Conservation (phyloP, 2,888 invertebrate species). For the Phragmatobia fuliginosa region DNA sequence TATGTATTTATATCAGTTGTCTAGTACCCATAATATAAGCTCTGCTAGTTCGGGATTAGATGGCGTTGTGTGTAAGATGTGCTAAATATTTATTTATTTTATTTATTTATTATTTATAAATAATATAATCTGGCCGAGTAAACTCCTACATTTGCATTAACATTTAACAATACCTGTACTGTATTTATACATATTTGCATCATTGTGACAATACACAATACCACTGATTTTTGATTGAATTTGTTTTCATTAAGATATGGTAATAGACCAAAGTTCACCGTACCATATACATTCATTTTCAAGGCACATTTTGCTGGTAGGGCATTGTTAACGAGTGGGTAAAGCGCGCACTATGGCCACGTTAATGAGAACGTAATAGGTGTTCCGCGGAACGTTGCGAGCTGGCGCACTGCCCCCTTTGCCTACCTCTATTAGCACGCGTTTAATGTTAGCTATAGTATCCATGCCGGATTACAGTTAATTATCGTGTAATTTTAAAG, state of each 20-base stretch:
- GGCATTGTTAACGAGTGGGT: constrained; percentile 74
- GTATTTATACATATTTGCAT: neutral
- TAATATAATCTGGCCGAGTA: too few species aligned
- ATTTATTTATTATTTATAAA: too few species aligned
- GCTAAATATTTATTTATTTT: too few species aligned
- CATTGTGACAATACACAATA: neutral
- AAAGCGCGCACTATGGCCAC: constrained; percentile 69
- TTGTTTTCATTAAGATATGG: constrained; percentile 5
- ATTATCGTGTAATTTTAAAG: constrained; percentile 56
- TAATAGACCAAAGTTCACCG: constrained; percentile 17
- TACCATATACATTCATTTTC: constrained; percentile 69
- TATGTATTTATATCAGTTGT: too few species aligned
- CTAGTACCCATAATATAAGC: too few species aligned
- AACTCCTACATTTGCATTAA: too few species aligned
- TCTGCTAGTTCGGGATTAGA: too few species aligned
- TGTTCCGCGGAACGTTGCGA: constrained; percentile 66
- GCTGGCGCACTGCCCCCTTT: constrained; percentile 61
- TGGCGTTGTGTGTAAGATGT: too few species aligned
- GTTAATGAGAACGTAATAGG: constrained; percentile 79
- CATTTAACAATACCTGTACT: too few species aligned
- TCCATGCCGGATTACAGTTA: constrained; percentile 61
- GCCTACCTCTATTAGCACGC: constrained; percentile 57
- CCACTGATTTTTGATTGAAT: neutral
- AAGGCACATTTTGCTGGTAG: constrained; percentile 69
- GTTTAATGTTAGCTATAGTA: constrained; percentile 62